Evolutionary conservation across 2,888 invertebrate genomes (phyloP), one percentile per base, ranked within the genome.

Genomic region (Yponomeuta cagnagella): DNA sequence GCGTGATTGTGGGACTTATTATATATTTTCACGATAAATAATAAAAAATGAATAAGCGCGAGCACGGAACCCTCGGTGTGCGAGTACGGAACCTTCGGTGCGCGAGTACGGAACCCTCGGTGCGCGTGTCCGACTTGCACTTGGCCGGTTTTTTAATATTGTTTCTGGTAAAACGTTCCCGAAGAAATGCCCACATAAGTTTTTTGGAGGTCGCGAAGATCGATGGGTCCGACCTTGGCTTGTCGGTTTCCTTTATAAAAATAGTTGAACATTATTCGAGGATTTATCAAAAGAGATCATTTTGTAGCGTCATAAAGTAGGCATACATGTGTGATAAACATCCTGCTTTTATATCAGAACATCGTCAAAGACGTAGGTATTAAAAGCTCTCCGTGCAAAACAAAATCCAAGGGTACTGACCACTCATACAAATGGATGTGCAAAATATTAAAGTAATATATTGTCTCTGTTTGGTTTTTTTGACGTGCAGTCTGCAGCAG

Each of bases 211-310:
- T 75, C 74, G 76, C 71, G 70, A 73, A 79, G 77, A 74, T 72
- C 73, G 72, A 74, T 75, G 75, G 73, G 75, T 75, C 73, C 76
- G 75, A 79, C 81, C 81, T 82, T 80, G 80, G 74, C 52, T 58
- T 73, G 73, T 65, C 71, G 66, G 73, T 70, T 72, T 73, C 77
- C 72, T 74, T 70, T 75, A 72, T 23, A 72, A 77, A 78, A 81
- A 80, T 77, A 79, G 77, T 74, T 76, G 30, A 43, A 68, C 68
- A 68, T 68, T 43, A 68, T 23, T 23, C 43, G 48, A 65, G 48
- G 48, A 68, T 68, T 31, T 65, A 65, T 65, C 65, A 65, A 65
- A 33, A 64, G 31, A 65, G 65, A 65, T 65, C 12, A 23, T 65
- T 65, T 65, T 65, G 65, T 65, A 31, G 33, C 65, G 12, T 31